phyloP scores from a whole-genome alignment of 2,888 invertebrate genomes.

The Linhomoeus sp. region DNA sequence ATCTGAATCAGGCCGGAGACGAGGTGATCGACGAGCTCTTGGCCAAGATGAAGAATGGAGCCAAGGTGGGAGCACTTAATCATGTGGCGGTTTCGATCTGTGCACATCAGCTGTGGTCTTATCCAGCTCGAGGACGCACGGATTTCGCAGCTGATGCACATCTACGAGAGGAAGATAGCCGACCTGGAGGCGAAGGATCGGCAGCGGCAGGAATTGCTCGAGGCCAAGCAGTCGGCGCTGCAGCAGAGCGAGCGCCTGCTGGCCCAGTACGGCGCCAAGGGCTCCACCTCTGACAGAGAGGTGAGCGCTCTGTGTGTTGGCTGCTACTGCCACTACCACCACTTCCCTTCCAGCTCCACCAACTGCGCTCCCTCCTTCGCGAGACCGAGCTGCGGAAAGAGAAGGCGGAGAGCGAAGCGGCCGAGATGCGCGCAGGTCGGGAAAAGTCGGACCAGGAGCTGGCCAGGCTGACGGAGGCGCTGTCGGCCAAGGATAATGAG shows the following conservation, averaged over 20 bases:
- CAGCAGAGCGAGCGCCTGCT: constrained; percentile 28
- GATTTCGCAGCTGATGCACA: constrained; percentile 23
- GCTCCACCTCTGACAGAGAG: constrained; percentile 26
- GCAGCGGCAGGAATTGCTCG: constrained; percentile 26
- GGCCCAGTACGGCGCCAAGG: constrained; percentile 23
- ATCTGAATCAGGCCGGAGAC: too few species aligned
- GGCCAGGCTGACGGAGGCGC: too few species aligned
- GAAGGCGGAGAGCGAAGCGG: too few species aligned
- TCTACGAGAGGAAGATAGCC: constrained; percentile 27
- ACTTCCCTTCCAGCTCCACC: not conserved
- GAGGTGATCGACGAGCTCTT: not conserved
- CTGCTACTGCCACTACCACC: too few species aligned
- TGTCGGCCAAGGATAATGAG: too few species aligned
- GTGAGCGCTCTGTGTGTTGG: constrained; percentile 9
- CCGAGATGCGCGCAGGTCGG: too few species aligned
- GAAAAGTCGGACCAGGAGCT: too few species aligned
- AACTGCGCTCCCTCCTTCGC: not conserved
- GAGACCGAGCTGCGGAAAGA: not conserved
- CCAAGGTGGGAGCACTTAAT: not conserved
- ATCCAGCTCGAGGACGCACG: constrained; percentile 24
- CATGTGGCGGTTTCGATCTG: too few species aligned
- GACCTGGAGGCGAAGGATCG: constrained; percentile 22
- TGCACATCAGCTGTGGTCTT: not conserved
- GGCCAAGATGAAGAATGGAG: not conserved
- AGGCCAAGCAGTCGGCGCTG: constrained; percentile 26